Conservation (phyloP, 2,113 vertebrate genomes). For the Cricetomys ansorgei region DNA sequence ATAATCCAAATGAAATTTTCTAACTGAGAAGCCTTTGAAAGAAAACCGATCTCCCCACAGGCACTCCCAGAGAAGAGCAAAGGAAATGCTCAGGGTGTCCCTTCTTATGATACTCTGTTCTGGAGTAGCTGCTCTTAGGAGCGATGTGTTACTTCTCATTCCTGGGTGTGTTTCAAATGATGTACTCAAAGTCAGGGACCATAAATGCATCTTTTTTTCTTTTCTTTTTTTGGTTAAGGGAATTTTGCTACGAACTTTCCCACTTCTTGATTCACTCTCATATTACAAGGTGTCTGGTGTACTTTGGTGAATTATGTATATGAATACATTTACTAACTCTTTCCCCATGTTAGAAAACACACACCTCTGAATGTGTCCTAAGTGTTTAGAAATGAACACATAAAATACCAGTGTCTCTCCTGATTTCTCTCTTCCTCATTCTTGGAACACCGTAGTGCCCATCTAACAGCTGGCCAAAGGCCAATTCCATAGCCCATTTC, state of each 20-base stretch:
- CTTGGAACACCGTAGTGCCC: background rate
- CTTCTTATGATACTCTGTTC: background rate
- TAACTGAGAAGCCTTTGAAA: background rate
- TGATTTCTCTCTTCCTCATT: background rate
- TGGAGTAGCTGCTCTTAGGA: background rate
- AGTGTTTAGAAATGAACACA: background rate
- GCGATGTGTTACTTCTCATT: background rate
- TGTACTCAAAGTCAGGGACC: background rate
- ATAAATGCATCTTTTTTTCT: background rate
- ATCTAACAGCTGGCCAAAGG: conserved; percentile 18
- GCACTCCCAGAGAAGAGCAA: background rate
- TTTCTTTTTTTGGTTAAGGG: background rate
- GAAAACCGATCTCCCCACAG: background rate
- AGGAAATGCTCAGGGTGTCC: background rate
- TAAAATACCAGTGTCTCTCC: background rate
- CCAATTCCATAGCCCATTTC: conserved; percentile 47
- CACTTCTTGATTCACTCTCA: background rate
- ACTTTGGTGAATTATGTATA: background rate
- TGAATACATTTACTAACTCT: background rate
- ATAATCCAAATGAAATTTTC: background rate
- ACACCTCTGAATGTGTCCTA: background rate
- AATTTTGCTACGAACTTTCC: background rate
- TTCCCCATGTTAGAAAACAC: background rate
- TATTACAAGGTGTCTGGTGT: background rate
- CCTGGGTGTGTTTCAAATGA: background rate